Conservation (phyloP, 2,113 vertebrate genomes). For the Laticauda colubrina region DNA sequence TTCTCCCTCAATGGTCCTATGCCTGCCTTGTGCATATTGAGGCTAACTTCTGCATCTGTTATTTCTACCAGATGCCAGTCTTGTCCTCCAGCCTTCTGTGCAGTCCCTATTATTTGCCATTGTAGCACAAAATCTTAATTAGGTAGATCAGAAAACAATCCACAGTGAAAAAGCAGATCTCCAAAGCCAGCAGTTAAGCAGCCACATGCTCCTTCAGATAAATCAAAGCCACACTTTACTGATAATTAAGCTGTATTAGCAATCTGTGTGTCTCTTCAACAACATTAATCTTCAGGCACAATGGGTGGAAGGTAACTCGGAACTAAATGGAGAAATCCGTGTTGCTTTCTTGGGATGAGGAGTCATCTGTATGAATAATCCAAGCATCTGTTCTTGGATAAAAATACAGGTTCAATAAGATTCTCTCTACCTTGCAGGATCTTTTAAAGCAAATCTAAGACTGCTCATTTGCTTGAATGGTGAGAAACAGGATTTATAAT, state of each 20-base stretch:
- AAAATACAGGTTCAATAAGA: background rate
- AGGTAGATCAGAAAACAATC: slow-evolving; percentile 32
- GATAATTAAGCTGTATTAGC: slow-evolving; percentile 6
- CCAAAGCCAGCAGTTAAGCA: background rate
- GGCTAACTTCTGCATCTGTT: slow-evolving; percentile 41
- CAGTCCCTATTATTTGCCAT: slow-evolving; percentile 40
- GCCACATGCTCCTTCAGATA: slow-evolving; percentile 4
- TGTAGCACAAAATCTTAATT: slow-evolving; percentile 45
- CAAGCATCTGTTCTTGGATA: background rate
- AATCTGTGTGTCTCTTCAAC: slow-evolving; percentile 21
- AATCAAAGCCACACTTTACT: slow-evolving; percentile 11
- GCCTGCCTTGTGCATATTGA: slow-evolving; percentile 48
- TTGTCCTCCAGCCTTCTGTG: slow-evolving; percentile 32
- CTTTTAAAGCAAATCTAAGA: background rate
- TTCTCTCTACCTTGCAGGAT: background rate
- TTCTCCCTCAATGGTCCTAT: slow-evolving; percentile 43
- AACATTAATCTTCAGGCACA: background rate
- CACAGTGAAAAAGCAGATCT: slow-evolving; percentile 32
- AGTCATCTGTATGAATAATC: background rate
- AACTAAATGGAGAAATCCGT: slow-evolving; percentile 12
- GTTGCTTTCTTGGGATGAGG: slow-evolving; percentile 16
- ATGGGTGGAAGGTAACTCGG: background rate
- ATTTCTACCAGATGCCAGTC: slow-evolving; percentile 60
- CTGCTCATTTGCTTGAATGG: background rate
- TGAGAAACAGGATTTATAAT: background rate